phyloP scores from a whole-genome alignment of 2,888 invertebrate species.

The Drosophila neonasuta region DNA sequence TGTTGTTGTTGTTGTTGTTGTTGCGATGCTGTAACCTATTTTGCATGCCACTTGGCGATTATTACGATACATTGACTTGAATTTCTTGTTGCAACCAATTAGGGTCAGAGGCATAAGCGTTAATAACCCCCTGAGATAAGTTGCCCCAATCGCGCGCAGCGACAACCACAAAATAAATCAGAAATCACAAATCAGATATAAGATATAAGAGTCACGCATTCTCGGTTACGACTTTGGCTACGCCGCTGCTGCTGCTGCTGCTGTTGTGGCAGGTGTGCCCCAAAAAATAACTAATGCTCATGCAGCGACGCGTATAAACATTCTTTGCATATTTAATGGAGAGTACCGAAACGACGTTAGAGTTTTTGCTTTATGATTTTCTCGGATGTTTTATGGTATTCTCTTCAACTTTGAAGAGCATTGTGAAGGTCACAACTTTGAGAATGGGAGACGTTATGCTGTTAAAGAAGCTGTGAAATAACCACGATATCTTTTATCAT shows the following conservation, averaged over 20 bases:
- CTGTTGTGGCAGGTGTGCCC: slow-evolving; percentile 34
- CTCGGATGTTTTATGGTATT: slow-evolving; percentile 21
- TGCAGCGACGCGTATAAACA: slow-evolving; percentile 42
- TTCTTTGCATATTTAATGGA: slow-evolving; percentile 52
- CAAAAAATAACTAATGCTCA: slow-evolving; percentile 32
- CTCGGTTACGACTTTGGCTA: slow-evolving; percentile 24
- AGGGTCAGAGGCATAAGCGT: slow-evolving; percentile 56
- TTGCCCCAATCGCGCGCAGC: not conserved
- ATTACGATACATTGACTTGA: slow-evolving; percentile 53
- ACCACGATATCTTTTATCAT: slow-evolving; percentile 6
- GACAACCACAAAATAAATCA: slow-evolving; percentile 3
- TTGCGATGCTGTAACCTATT: slow-evolving; percentile 76
- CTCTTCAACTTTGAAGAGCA: slow-evolving; percentile 14
- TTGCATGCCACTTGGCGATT: slow-evolving; percentile 61
- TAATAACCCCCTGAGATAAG: slow-evolving; percentile 28
- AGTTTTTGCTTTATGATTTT: slow-evolving; percentile 12
- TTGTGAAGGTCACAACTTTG: slow-evolving; percentile 46
- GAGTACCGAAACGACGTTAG: slow-evolving; percentile 4
- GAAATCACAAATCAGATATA: slow-evolving; percentile 44
- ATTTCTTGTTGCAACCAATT: slow-evolving; percentile 63
- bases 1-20: slow-evolving; percentile 12
- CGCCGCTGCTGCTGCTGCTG: not conserved
- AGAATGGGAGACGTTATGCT: not conserved
- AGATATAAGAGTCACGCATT: slow-evolving; percentile 50
- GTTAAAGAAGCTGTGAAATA: slow-evolving; percentile 13